Evolutionary conservation across 2,888 invertebrate species (phyloP), one percentile per base, ranked within the genome.

Genomic region (Drosophila fulvimacula): DNA sequence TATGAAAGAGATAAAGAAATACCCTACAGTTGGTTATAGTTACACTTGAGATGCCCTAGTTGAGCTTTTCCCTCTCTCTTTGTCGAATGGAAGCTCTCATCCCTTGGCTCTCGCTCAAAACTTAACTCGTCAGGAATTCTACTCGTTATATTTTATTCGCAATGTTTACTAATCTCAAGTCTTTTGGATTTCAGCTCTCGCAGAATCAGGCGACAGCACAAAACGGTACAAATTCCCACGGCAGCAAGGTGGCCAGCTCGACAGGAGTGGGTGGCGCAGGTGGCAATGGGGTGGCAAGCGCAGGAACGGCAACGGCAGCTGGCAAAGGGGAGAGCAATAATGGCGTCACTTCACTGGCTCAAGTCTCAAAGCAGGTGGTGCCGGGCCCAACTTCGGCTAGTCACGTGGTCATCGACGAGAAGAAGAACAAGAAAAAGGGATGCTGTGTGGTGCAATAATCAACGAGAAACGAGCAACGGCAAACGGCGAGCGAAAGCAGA

Each of bases 351-450:
- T 86, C 94, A 58, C 87, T 91, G 81, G 91, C 92, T 76, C 92
- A 93, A 85, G 91, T 93, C 74, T 92, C 92, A 81, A 93, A 93
- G 82, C 91, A 92, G 89, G 95, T 96, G 86, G 95, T 95, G 70
- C 96, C 95, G 88, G 96, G 96, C 91, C 96, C 96, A 56, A 94
- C 94, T 90, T 97, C 97, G 93, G 96, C 97, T 80, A 98, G 98
- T 93, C 97, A 96, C 93, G 97, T 98, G 91, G 96, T 96, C 92
- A 95, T 93, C 82, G 93, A 92, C 64, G 92, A 98, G 92, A 97
- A 98, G 94, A 98, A 98, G 95, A 98, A 97, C 94, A 97, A 96
- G 93, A 97, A 97, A 94, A 97, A 97, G 95, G 96, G 97, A 93
- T 98, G 98, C 94, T 98, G 98, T 94, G 96, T 96, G 92, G 94